A percentile compares a stretch with the other conserved stretches of the same genome.
These are phyloP conservation scores for Tipula lateralis DNA, from an alignment of 2,888 invertebrate species.

Conservation along the genomic window DNA sequence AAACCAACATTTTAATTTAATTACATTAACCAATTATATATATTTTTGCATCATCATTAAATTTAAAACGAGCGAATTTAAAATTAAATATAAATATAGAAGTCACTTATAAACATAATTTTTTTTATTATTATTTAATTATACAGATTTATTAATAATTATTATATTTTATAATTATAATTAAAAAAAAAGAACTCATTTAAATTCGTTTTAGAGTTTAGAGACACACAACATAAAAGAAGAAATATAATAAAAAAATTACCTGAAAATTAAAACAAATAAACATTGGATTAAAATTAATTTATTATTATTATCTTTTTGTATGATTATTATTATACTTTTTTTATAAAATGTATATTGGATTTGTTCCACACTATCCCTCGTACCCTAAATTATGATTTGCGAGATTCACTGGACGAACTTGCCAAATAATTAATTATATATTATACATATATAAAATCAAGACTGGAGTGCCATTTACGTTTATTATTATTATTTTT, in stretches of 20 bases:
- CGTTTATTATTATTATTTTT: neutral
- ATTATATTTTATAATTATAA: neutral
- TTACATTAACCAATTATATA: neutral
- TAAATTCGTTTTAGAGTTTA: constrained; percentile 24
- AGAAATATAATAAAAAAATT: constrained; percentile 3
- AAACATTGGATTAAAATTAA: neutral
- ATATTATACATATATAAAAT: neutral
- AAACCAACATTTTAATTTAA: neutral
- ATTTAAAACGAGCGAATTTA: neutral
- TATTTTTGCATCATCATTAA: neutral
- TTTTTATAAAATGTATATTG: neutral
- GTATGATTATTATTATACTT: no score
- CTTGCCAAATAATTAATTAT: neutral
- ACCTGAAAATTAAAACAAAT: neutral
- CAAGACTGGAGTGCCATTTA: constrained; percentile 24
- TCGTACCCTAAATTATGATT: neutral
- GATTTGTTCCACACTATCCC: neutral
- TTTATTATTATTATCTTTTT: neutral
- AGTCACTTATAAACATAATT: neutral
- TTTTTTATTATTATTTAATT: neutral
- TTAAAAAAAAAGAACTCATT: neutral
- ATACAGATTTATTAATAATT: neutral
- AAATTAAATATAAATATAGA: neutral
- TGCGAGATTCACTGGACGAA: neutral
- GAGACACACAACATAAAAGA: neutral